Evolutionary conservation across 2,888 invertebrate genomes (phyloP).

Genomic region (Nemotelus nigrinus): DNA sequence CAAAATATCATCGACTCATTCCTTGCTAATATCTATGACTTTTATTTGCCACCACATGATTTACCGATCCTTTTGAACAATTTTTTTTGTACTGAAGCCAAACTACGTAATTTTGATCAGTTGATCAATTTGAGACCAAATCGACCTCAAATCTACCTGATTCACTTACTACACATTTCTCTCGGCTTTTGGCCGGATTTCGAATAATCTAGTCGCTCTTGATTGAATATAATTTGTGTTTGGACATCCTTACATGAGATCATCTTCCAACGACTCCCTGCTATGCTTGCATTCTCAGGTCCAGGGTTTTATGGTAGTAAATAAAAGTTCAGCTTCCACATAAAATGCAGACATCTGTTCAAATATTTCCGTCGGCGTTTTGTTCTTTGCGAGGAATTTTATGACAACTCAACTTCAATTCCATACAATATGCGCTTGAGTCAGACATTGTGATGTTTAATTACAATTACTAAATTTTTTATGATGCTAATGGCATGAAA

Average conservation of each 20-base stretch:
- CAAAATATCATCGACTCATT: neutral
- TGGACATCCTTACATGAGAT: neutral
- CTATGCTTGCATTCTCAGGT: neutral
- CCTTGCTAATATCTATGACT: neutral
- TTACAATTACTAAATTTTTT: too few species aligned
- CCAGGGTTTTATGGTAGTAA: neutral
- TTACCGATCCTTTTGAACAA: neutral
- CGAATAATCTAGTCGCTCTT: too few species aligned
- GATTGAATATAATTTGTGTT: too few species aligned
- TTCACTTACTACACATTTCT: too few species aligned
- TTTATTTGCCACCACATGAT: neutral
- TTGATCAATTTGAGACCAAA: too few species aligned
- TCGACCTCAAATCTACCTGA: too few species aligned
- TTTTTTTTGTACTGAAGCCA: neutral
- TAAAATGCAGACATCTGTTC: neutral
- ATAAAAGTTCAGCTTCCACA: neutral
- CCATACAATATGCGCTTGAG: neutral
- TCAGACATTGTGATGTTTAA: neutral
- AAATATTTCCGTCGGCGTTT: neutral
- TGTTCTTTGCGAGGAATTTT: neutral
- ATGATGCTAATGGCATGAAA: too few species aligned
- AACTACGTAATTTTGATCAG: too few species aligned
- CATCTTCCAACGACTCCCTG: neutral
- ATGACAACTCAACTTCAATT: neutral
- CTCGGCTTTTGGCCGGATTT: too few species aligned